Evolutionary conservation across 2,113 vertebrate genomes (phyloP).

Genomic region (Varanus salvator): DNA sequence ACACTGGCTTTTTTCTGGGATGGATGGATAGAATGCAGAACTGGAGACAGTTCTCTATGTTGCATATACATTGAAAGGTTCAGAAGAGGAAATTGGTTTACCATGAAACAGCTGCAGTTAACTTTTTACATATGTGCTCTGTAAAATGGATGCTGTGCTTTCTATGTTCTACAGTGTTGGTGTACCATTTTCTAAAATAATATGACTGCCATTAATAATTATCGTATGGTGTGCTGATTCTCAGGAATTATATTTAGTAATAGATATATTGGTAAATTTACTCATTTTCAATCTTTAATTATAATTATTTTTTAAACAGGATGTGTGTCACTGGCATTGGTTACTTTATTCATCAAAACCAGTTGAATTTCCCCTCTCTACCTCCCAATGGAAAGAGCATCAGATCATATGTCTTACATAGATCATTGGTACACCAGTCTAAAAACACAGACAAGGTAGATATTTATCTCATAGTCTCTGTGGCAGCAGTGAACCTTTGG

Average conservation of each 20-base stretch:
- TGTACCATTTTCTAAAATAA: not conserved
- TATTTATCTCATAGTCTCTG: not conserved
- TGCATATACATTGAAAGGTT: not conserved
- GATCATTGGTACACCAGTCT: not conserved
- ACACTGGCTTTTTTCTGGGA: not conserved
- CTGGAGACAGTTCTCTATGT: not conserved
- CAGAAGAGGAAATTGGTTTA: not conserved
- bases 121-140: not conserved
- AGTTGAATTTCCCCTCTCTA: conserved; percentile 13
- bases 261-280: not conserved
- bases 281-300: conserved; percentile 15
- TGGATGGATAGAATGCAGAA: not conserved
- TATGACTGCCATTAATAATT: not conserved
- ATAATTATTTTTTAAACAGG: conserved; percentile 24
- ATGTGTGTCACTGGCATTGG: not conserved
- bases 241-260: conserved; percentile 1
- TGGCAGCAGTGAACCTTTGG: no score
- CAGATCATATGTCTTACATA: not conserved
- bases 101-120: not conserved
- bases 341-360: conserved; percentile 15
- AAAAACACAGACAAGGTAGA: not conserved
- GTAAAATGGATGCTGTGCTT: not conserved
- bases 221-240: conserved; percentile 7
- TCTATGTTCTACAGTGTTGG: not conserved
- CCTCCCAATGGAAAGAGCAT: not conserved